Base-by-base conservation (phyloP, 1,140 invertebrate genomes). In the Lepidostoma basale region DNA sequence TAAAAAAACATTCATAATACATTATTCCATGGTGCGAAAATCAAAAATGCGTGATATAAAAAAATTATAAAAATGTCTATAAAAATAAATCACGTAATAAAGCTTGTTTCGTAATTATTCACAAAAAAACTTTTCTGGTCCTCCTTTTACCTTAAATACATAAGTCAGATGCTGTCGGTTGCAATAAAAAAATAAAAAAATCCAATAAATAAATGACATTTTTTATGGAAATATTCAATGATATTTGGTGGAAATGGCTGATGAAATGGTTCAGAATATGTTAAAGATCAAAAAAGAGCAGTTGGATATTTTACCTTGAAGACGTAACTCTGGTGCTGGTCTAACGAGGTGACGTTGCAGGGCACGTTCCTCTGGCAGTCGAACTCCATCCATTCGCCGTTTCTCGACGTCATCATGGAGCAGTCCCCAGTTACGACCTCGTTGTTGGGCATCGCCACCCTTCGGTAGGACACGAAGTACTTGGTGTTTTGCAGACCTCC, bases 331-430 rank as follows among this genome's bases (percentile, higher is more conserved):
- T 92, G 91, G 75, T 95, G 91, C 74, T 95, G 93, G 8, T 94
- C 90, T 1, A 96, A 81, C 22, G 87, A 83, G 0, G 89, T 90
- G 0, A 97, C 89, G 75, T 94, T 94, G 78, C 95, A 97, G 0
- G 94, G 94, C 74, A 95, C 94, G 25, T 88, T 87, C 14, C 87
- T 83, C 28, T 91, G 88, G 74, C 95, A 97, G 72, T 95, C 92
- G 40, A 91, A 87, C 75, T 95, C 92, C 68, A 88, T 85, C 89
- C 90, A 92, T 68, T 89, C 86, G 1, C 84, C 84, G 3, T 86
- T 82, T 26, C 85, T 85, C 10, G 85, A 83, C 2, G 86, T 83
- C 1, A 87, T 84, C 0, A 85, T 84, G 14, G 85, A 85, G 68
- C 90, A 90, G 54, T 89, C 85, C 0, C 87, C 78, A 12, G 85